Evolutionary conservation across 2,888 invertebrate species (phyloP).

Genomic region (Gryllus longicercus): DNA sequence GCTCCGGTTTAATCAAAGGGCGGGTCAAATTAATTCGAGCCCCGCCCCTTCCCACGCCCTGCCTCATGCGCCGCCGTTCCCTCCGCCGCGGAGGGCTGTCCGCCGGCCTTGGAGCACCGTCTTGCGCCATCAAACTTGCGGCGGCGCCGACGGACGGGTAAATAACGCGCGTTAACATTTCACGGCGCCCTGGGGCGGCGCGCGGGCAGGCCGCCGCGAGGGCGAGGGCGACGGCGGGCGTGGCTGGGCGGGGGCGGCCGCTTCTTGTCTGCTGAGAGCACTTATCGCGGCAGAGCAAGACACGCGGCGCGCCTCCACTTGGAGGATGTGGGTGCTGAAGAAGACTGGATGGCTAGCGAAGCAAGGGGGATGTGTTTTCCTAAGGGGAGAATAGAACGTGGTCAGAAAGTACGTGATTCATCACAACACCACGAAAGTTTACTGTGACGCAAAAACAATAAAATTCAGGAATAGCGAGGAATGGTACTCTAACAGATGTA

Average conservation of each 20-base stretch:
- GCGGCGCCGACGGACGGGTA: background rate
- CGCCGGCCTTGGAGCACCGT: background rate
- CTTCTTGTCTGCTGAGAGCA: no score
- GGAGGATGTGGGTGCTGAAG: no score
- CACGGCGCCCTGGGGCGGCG: background rate
- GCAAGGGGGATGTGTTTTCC: no score
- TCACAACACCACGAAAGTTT: no score
- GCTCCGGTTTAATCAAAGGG: background rate
- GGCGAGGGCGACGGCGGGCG: background rate
- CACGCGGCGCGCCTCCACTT: no score
- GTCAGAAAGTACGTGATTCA: no score
- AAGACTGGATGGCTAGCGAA: no score
- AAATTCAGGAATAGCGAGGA: no score
- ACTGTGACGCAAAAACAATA: no score
- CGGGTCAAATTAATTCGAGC: background rate
- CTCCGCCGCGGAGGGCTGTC: background rate
- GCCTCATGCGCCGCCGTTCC: background rate
- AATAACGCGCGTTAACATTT: slow-evolving; percentile 1
- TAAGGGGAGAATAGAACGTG: no score
- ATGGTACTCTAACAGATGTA: no score
- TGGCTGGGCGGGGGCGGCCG: background rate
- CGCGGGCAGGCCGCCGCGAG: background rate
- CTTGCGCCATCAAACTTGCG: slow-evolving; percentile 11
- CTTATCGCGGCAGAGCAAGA: no score
- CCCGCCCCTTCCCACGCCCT: background rate